Evolutionary conservation across 2,888 invertebrate genomes (phyloP), one percentile per base, ranked within the genome.

Genomic region (Caradrina clavipalpis): DNA sequence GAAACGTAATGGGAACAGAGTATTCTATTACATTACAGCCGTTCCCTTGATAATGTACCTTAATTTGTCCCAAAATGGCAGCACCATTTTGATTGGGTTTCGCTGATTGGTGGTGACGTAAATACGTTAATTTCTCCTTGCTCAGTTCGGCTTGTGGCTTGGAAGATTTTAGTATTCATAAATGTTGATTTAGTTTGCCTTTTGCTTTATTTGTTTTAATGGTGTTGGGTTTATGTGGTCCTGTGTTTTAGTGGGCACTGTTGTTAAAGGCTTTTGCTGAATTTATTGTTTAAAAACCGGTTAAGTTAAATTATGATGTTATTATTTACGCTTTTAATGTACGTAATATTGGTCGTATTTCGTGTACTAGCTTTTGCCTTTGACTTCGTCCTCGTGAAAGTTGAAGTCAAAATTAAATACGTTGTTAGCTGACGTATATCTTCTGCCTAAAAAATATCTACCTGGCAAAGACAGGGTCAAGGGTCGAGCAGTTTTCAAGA

Each of bases 31-130:
- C 74, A 59, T 68, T 73, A 75, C 61, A 68, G 47, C 5, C 76
- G 77, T 82, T 87, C 81, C 81, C 81, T 69, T 69, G 82, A 80
- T 82, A 85, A 85, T 84, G 72, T 80, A 78, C 80, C 78, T 82
- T 82, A 84, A 86, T 84, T 88, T 81, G 79, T 71, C 73, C 64
- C 75, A 59, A 75, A 80, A 85, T 67, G 76, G 78, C 69, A 71
- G 21, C 55, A 26, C 56, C 76, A 83, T 85, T 83, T 84, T 80
- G 80, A 72, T 78, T 80, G 64, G 10, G 54, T 47, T n/a, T 22
- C 49, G 60, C 62, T 73, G 65, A 76, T 80, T 76, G 64, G 70
- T 6, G 47, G 73, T 62, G 71, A 78, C 66, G 51, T 76, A 69
- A 71, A 75, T 64, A 81, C 67, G 47, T 62, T 62, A 56, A 76